Evolutionary conservation across 2,888 invertebrate genomes (phyloP), one percentile per base, ranked within the genome.

Genomic region (Tipula helvola): DNA sequence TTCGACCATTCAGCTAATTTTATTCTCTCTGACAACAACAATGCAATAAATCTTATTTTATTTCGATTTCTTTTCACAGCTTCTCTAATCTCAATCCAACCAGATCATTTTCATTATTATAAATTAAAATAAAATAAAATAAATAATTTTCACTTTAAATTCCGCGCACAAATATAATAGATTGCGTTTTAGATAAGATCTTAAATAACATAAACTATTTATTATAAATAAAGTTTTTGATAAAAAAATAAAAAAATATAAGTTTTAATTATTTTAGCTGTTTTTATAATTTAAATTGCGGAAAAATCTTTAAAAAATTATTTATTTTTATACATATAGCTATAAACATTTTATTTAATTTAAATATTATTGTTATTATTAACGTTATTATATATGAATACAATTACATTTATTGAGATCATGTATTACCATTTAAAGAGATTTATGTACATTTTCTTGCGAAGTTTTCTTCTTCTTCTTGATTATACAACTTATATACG

Each of bases 341-440:
- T n/a, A 28, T 57, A n/a, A 57, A 57, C 52, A 71, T 71, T 71
- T 71, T 10, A 71, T 71, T 71, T 71, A 71, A 71, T 71, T 71
- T 71, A 71, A 71, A 71, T 71, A 71, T 71, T 71, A 71, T 71
- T 71, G 71, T 71, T 71, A 71, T 71, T 71, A 71, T 71, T 71
- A 57, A 71, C 28, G 28, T 28, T 28, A 28, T 28, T n/a, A 2
- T 28, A 2, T 16, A 57, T 57, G 18, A 57, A 57, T 57, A 57
- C 57, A 71, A 28, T 28, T 28, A 71, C 71, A 71, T 71, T 71
- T 71, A 71, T 71, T 71, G 28, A 18, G 71, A 71, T 71, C 71
- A 71, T 71, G 71, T 71, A 71, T 71, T 18, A 71, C 71, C 71
- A 71, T 71, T 71, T 71, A 28, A 71, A 71, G 71, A 71, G 71